Evolutionary conservation across 2,888 invertebrate species (phyloP), one percentile per base, ranked within the genome.

Genomic region (Cryptus armator): DNA sequence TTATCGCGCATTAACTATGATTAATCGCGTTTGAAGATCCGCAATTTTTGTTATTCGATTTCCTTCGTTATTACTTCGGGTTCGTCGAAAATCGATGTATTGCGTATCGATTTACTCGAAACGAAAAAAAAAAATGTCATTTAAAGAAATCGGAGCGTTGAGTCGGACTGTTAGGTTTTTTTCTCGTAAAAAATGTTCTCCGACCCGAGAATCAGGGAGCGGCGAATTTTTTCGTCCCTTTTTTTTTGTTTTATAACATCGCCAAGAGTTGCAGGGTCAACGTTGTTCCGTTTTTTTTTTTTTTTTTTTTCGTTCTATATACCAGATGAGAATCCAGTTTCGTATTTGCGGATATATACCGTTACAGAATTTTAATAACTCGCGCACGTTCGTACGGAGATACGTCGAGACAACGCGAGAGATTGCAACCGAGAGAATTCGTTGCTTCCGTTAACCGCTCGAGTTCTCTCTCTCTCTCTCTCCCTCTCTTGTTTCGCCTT

Each of bases 321-420:
- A 62, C 10, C n/a, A 5, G 32, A 32, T 2, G 14, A 12, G 24
- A 29, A 59, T 59, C 29, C 12, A 59, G 29, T 59, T 32, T 62
- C 19, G 29, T 29, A 16, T 44, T 72, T 44, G 53, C 51, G 59
- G 6, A 67, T 56, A 56, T 51, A 75, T 80, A 80, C 66, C 76
- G 81, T 72, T 84, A 67, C 77, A 48, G 72, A 81, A 68, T 81
- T 84, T 84, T 78, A 74, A 84, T 81, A 74, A 77, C 71, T 66
- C 76, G 48, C 10, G 44, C 67, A 24, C 48, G 71, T 62, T 74
- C 74, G 37, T 37, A 37, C 5, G 71, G 67, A 51, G 29, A 74
- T 44, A 70, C 37, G 68, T 71, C 76, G 62, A 80, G 67, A 84
- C 68, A 77, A 81, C 75, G n/a, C 37, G 70, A 10, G 56, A 84